These are phyloP conservation scores for Solenopsis fugax DNA, from an alignment of 1,140 invertebrate species.

Conservation along the genomic window DNA sequence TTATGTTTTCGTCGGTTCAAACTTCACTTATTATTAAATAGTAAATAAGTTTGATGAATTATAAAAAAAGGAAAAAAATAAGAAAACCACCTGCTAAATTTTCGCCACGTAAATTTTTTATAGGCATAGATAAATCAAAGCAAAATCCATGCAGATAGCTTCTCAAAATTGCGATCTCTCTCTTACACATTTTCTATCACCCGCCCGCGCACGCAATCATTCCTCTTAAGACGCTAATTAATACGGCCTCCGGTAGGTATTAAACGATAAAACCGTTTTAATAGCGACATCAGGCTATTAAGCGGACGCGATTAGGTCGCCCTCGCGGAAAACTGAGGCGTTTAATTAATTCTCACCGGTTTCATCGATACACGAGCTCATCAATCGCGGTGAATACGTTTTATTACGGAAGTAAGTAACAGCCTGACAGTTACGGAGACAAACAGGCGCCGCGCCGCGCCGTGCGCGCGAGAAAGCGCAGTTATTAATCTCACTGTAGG, in stretches of 20 bases:
- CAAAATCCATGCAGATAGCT: neutral
- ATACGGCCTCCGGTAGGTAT: slow-evolving; percentile 29
- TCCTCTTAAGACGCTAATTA: slow-evolving; percentile 55
- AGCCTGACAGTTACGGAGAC: neutral
- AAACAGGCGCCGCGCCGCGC: slow-evolving; percentile 26
- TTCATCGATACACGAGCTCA: slow-evolving; percentile 37
- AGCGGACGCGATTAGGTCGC: neutral
- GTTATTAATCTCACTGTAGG: slow-evolving; percentile 62
- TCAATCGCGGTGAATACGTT: slow-evolving; percentile 58
- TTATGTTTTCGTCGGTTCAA: too few species aligned
- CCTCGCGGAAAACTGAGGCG: neutral
- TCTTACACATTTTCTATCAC: neutral
- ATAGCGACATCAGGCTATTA: slow-evolving; percentile 46
- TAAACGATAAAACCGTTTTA: slow-evolving; percentile 63
- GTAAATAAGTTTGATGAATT: neutral
- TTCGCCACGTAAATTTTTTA: neutral
- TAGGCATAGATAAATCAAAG: neutral
- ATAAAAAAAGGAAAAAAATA: neutral
- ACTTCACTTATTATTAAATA: too few species aligned
- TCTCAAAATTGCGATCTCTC: neutral
- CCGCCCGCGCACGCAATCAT: neutral
- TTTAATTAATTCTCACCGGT: slow-evolving; percentile 69
- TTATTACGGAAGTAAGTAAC: slow-evolving; percentile 51
- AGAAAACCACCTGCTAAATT: neutral
- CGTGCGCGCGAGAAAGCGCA: slow-evolving; percentile 19